Evolutionary conservation across 2,113 vertebrate species (phyloP).

Genomic region (Seriola quinqueradiata): DNA sequence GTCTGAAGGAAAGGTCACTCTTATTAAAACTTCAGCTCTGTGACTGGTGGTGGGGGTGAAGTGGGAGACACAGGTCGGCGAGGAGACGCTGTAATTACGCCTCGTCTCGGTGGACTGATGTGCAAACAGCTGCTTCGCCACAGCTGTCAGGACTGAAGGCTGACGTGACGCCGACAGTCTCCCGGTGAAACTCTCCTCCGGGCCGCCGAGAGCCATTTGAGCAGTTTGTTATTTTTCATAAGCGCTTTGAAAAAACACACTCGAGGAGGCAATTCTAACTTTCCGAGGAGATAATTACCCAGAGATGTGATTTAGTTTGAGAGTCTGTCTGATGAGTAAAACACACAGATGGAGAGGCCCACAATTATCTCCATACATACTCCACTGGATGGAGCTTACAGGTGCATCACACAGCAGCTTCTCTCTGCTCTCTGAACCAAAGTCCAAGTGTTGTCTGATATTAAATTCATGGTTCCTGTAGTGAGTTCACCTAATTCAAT

Average conservation of each 20-base stretch:
- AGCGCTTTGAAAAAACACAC: too few relatives aligned
- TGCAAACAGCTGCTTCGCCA: conserved; percentile 4
- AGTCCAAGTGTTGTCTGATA: not conserved
- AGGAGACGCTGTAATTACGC: conserved; percentile 29
- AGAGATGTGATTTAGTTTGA: too few relatives aligned
- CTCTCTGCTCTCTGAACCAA: too few relatives aligned
- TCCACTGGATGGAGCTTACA: not conserved
- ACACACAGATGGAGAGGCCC: too few relatives aligned
- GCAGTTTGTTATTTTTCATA: too few relatives aligned
- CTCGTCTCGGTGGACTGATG: not conserved
- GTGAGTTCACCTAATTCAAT: not conserved
- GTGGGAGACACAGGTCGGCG: not conserved
- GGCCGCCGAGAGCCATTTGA: too few relatives aligned
- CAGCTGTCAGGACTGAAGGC: not conserved
- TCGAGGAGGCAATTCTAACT: too few relatives aligned
- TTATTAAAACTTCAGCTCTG: conserved; percentile 43
- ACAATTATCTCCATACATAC: too few relatives aligned
- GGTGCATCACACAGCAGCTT: too few relatives aligned
- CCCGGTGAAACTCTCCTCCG: too few relatives aligned
- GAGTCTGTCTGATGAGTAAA: too few relatives aligned
- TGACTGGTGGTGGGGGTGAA: conserved; percentile 24
- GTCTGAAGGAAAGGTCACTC: conserved; percentile 49
- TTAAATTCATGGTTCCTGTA: not conserved
- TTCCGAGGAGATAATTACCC: too few relatives aligned
- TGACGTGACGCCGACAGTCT: not conserved